These are phyloP conservation scores for Calyptomena viridis DNA, from an alignment of 2,113 vertebrate species.

Conservation along the genomic window DNA sequence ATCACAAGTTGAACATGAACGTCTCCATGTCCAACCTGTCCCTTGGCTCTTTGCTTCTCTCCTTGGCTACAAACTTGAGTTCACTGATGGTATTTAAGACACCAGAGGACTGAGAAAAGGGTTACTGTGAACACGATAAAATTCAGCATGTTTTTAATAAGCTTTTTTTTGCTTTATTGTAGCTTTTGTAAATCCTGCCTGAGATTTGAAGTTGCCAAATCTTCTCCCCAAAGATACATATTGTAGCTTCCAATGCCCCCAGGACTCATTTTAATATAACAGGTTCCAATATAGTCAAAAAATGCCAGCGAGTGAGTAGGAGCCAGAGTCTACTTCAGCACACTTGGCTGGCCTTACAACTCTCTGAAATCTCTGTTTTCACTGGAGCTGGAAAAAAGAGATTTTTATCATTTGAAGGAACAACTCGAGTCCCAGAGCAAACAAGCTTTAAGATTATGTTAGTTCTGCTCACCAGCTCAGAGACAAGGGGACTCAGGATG, in stretches of 20 bases:
- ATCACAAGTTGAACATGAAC: background rate
- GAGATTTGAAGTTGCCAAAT: conserved; percentile 42
- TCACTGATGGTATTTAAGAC: background rate
- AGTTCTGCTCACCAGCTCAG: background rate
- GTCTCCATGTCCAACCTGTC: background rate
- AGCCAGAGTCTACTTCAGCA: conserved; percentile 34
- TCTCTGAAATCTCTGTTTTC: conserved; percentile 49
- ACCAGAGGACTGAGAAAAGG: background rate
- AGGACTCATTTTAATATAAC: conserved; percentile 24
- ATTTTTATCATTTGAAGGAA: conserved; percentile 52
- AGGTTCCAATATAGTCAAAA: conserved; percentile 31
- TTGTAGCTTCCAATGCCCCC: conserved; percentile 29
- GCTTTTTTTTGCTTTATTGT: conserved; percentile 67
- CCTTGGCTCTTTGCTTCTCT: background rate
- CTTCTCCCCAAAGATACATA: conserved; percentile 10
- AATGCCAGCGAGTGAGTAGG: conserved; percentile 28
- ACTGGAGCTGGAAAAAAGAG: conserved; percentile 60
- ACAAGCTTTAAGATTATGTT: background rate
- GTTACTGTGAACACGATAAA: background rate
- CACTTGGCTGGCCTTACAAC: conserved; percentile 56
- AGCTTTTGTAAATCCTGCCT: conserved; percentile 52
- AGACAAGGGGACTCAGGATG: background rate
- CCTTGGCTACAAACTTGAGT: background rate
- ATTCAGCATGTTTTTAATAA: conserved; percentile 54
- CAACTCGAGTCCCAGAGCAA: conserved; percentile 18